Percentiles rank a stretch among this genome's conserved stretches.
These are phyloP conservation scores for Leptura quadrifasciata DNA, from an alignment of 2,888 invertebrate genomes.

Conservation along the genomic window DNA sequence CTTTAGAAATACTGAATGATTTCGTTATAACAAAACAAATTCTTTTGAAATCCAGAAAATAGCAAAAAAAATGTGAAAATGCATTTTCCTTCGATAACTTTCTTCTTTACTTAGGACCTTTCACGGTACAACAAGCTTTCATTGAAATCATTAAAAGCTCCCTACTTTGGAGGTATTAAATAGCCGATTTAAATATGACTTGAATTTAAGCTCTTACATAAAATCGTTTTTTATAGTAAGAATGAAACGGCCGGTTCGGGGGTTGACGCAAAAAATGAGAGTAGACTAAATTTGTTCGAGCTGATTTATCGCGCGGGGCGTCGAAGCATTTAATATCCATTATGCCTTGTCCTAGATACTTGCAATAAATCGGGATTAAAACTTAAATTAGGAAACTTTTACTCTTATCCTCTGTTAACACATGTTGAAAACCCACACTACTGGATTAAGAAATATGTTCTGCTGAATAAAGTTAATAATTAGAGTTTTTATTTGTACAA, in stretches of 20 bases:
- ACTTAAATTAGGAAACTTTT: constrained; percentile 68
- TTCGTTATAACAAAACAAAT: too few relatives aligned
- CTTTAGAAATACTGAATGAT: too few relatives aligned
- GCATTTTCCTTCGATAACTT: neutral
- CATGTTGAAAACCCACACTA: constrained; percentile 50
- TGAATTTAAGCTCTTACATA: constrained; percentile 19
- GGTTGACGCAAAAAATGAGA: constrained; percentile 22
- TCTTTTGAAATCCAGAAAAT: neutral
- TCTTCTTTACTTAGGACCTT: neutral
- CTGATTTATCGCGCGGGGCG: constrained; percentile 59
- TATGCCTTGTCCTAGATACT: constrained; percentile 60
- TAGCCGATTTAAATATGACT: constrained; percentile 34
- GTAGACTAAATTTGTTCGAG: constrained; percentile 41
- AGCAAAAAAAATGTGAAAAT: neutral
- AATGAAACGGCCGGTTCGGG: constrained; percentile 5
- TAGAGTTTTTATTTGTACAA: neutral
- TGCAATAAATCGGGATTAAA: constrained; percentile 68
- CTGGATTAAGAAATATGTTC: constrained; percentile 42
- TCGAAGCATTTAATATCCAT: constrained; percentile 66
- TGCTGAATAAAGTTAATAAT: neutral
- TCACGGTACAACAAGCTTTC: constrained; percentile 8
- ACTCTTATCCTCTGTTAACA: constrained; percentile 61
- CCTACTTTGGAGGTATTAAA: constrained; percentile 19
- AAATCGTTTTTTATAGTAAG: constrained; percentile 27
- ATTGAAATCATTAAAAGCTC: constrained; percentile 35